Conservation (phyloP, 92 coral and sea anemone species). For the Epizoanthus rinbou region DNA sequence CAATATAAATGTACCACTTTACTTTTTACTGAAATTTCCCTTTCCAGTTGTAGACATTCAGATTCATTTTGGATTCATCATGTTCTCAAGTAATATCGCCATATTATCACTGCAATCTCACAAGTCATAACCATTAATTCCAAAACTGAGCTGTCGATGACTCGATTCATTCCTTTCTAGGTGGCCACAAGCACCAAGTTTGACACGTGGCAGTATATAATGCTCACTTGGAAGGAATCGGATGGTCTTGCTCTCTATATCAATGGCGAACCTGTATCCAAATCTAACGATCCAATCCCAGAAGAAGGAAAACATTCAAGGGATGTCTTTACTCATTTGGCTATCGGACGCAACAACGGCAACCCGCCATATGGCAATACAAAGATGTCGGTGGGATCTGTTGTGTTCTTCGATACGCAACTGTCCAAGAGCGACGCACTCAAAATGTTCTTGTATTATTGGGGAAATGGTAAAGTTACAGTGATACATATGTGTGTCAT, state of each 20-base stretch:
- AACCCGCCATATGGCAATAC: slow-evolving; percentile 96
- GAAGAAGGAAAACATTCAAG: slow-evolving; percentile 83
- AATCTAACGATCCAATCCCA: slow-evolving; percentile 76
- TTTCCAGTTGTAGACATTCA: too few relatives aligned
- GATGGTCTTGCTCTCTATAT: slow-evolving; percentile 86
- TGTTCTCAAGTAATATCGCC: too few relatives aligned
- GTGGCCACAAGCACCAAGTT: slow-evolving; percentile 78
- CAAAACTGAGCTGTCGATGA: neutral
- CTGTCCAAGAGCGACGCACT: slow-evolving; percentile 77
- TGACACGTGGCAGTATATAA: slow-evolving; percentile 82
- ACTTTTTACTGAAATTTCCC: too few relatives aligned
- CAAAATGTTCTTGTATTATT: slow-evolving; percentile 87
- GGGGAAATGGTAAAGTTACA: slow-evolving; percentile 82
- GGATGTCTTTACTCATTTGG: slow-evolving; percentile 76
- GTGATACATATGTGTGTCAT: neutral
- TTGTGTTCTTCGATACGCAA: slow-evolving; percentile 87
- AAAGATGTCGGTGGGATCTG: slow-evolving; percentile 82
- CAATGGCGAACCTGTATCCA: slow-evolving; percentile 79
- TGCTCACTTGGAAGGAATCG: slow-evolving; percentile 87
- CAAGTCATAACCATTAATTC: too few relatives aligned
- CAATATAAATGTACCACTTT: too few relatives aligned
- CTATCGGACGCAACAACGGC: slow-evolving; percentile 89
- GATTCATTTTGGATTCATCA: too few relatives aligned
- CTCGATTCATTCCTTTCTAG: slow-evolving; percentile 34
- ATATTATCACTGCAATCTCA: too few relatives aligned